Base-by-base conservation (phyloP, 2,797 vertebrate genomes). In the Martes flavigula region DNA sequence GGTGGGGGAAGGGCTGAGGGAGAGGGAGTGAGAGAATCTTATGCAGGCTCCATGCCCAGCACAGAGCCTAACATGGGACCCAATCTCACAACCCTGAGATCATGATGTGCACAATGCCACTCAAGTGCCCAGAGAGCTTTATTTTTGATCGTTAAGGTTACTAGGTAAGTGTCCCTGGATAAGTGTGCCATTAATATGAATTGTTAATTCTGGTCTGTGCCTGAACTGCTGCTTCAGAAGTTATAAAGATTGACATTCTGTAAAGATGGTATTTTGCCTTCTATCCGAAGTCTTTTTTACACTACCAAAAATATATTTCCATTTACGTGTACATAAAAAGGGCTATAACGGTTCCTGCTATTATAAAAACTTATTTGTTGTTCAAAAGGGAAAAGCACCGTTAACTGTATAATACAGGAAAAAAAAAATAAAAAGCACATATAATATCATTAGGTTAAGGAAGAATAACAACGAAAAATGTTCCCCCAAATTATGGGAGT, bases 381-480 rank as follows among this genome's bases (percentile, higher is more conserved):
- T 60, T 90, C 73, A 91, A 96, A 96, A 81, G 75, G 30, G 78
- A 96, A 97, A 90, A 11, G 30, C 30, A 94, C 1, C 88, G n/a
- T 91, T 81, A 96, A 66, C 3, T 68, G 20, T 48, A 58, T 62
- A 94, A 83, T 14, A 62, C 11, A 95, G 77, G 27, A 23, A 62
- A 60, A 62, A 84, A 54, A 3, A 48, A 40, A 46, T 11, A 7
- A 58, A 62, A 64, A 64, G 40, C 43, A 35, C 64, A 17, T 43
- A 70, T 38, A 27, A 1, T 30, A 72, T 84, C 83, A 93, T 64
- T 91, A 85, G 32, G 68, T 66, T 90, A 73, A 72, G 94, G 43
- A 91, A 64, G 5, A 89, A 5, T 3, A 46, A 40, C 6, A 87
- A 94, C 3, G 27, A 91, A 88, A 77, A 32, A 73, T 14, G 32